Percentiles rank a stretch among this genome's conserved stretches.
These are phyloP conservation scores for Glaucomys volans DNA, from an alignment of 2,113 vertebrate species.

Conservation along the genomic window DNA sequence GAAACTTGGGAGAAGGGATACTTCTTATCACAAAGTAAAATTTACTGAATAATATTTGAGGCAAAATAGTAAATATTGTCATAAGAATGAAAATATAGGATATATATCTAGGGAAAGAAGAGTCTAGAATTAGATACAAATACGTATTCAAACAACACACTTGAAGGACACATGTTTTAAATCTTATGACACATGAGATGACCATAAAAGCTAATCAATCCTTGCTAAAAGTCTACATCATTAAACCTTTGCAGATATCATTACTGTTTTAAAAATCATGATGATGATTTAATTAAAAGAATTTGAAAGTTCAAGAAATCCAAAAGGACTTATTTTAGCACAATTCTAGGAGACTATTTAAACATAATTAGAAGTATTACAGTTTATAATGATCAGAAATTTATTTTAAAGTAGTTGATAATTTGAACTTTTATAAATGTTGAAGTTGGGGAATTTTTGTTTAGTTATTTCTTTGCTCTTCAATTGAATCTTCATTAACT, in stretches of 20 bases:
- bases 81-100: neutral
- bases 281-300: neutral
- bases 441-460: neutral
- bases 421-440: neutral
- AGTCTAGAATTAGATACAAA: neutral
- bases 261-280: neutral
- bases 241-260: neutral
- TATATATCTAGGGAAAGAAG: neutral
- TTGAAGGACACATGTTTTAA: neutral
- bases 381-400: neutral
- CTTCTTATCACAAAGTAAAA: neutral
- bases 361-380: neutral
- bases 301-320: neutral
- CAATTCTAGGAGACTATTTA: neutral
- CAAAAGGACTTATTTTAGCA: neutral
- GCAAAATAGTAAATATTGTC: neutral
- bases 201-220: neutral
- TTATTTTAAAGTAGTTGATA: constrained; percentile 15
- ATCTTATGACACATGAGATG: neutral
- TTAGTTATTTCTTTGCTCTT: neutral
- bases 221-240: neutral
- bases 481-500: neutral
- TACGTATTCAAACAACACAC: neutral
- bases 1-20: neutral
- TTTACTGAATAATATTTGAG: neutral